These are phyloP conservation scores for Decapterus maruadsi DNA, from an alignment of 2,797 vertebrate species.

Conservation along the genomic window DNA sequence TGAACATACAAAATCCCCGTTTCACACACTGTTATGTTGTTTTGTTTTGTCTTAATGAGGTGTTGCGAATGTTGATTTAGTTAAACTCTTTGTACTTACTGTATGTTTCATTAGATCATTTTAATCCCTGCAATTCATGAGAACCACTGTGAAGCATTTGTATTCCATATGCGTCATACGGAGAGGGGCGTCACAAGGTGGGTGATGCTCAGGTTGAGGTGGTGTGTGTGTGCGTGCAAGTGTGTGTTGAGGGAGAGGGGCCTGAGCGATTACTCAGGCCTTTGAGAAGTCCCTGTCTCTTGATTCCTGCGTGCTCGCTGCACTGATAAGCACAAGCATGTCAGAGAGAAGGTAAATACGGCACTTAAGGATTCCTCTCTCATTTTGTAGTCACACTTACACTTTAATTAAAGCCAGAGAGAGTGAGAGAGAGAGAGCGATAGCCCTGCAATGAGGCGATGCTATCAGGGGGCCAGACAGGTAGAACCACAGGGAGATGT, in stretches of 20 bases:
- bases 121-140: slow-evolving; percentile 25
- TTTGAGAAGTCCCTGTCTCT: slow-evolving; percentile 72
- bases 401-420: slow-evolving; percentile 84
- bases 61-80: slow-evolving; percentile 27
- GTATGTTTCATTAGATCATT: slow-evolving; percentile 43
- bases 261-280: slow-evolving; percentile 69
- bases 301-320: slow-evolving; percentile 58
- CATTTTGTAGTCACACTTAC: slow-evolving; percentile 85
- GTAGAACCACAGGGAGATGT: slow-evolving; percentile 67
- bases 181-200: slow-evolving; percentile 18
- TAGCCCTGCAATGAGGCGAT: slow-evolving; percentile 81
- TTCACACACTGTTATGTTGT: slow-evolving; percentile 21
- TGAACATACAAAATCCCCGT: slow-evolving; percentile 39
- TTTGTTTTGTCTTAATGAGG: slow-evolving; percentile 50
- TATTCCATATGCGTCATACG: slow-evolving; percentile 44
- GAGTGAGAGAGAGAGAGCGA: slow-evolving; percentile 69
- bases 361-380: slow-evolving; percentile 86
- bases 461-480: slow-evolving; percentile 77
- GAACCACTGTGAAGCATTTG: slow-evolving; percentile 29
- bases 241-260: slow-evolving; percentile 37
- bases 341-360: slow-evolving; percentile 83
- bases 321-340: slow-evolving; percentile 78
- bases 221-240: slow-evolving; percentile 6
- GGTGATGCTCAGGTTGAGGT: slow-evolving; percentile 38
- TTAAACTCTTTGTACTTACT: slow-evolving; percentile 38